Base-by-base conservation (phyloP, 2,888 invertebrate genomes). In the Subacronicta megacephala region DNA sequence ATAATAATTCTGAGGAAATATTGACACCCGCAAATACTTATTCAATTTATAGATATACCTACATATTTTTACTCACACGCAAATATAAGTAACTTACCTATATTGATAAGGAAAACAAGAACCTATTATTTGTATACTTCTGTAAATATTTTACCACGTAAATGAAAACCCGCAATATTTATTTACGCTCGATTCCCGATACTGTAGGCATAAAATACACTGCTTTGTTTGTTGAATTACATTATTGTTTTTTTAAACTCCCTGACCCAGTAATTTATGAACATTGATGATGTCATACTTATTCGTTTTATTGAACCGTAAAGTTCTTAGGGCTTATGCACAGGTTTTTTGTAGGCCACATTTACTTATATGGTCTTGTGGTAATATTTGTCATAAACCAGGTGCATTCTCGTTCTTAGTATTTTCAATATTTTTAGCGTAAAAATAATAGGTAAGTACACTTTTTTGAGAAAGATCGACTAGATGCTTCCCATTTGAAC, bases 101-200 rank as follows among this genome's bases (percentile, higher is more conserved):
- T n/a, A 7, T 17, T 43, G 50, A 54, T 61, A 67, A 58, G 67
- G 61, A 66, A 71, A 67, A 66, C 38, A 43, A 50, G 52, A 72
- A n/a, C 33, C 35, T 29, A 15, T 6, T 47, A 20, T 45, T 42
- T 20, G 42, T 35, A 29, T 26, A 18, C 57, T 70, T 40, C 45
- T n/a, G 59, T 42, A 40, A 68, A 62, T 46, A 56, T 47, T 50
- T 50, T 9, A 20, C 31, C 36, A 46, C 38, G 47, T 65, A 43
- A 52, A 67, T 72, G 56, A 35, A 53, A 50, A 49, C 35, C 40
- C 13, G 57, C 69, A 63, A 75, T 72, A 45, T 72, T 72, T 72
- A 53, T 71, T 62, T 66, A 41, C n/a, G 35, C 65, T 50, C 47
- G 18, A 61, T 60, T 57, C 20, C 52, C 46, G 44, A 55, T 72